Evolutionary conservation across 2,113 vertebrate genomes (phyloP).

Genomic region (Erythrocebus patas): DNA sequence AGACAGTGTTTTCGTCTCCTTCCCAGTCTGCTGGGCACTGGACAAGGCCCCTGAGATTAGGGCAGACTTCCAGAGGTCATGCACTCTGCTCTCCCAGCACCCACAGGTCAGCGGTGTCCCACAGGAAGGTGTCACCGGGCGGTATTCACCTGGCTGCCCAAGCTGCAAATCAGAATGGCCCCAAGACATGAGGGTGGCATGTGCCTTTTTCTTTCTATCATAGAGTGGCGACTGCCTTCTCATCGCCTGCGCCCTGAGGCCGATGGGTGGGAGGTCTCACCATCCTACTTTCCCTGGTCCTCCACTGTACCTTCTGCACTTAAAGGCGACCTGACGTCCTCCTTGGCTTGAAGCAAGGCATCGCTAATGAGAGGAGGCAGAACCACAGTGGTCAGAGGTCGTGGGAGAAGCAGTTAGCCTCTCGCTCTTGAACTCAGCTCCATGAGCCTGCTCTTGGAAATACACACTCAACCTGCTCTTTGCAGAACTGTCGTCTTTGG

Average conservation of each 20-base stretch:
- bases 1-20: background rate
- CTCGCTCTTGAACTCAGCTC: accelerated
- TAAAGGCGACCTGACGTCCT: background rate
- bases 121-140: no score
- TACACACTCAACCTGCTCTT: background rate
- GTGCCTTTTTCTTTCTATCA: background rate
- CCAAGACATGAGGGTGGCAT: background rate
- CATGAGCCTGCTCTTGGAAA: no score
- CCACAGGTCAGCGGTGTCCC: no score
- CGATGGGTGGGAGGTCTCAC: background rate
- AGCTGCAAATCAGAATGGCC: background rate
- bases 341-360: no score
- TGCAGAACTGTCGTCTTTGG: background rate
- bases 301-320: background rate
- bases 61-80: background rate
- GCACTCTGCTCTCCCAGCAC: background rate
- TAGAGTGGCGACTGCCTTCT: background rate
- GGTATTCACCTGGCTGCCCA: no score
- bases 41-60: background rate
- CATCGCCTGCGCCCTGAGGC: background rate
- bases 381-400: background rate
- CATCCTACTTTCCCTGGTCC: background rate
- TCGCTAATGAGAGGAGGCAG: background rate
- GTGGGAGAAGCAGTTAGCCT: background rate
- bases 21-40: background rate